Evolutionary conservation across 2,888 invertebrate species (phyloP), one percentile per base, ranked within the genome.

Genomic region (Trimorus sp.): DNA sequence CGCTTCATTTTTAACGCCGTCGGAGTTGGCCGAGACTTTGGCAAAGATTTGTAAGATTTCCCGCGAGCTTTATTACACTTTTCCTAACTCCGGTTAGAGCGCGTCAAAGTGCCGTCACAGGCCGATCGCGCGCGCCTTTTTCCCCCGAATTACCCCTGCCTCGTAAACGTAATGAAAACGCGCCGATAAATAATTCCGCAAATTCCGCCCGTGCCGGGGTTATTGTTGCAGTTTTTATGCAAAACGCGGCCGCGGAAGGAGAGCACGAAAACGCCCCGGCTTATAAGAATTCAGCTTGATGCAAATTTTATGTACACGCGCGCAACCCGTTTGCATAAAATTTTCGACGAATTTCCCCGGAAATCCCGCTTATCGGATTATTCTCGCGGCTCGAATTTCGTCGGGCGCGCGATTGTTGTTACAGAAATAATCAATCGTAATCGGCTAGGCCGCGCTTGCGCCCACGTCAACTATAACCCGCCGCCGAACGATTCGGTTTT

Each of bases 381-480:
- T 40, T 40, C 40, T 8, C 16, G n/a, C 54, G 12, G 14, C 11
- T 58, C 48, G 48, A 69, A 58, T 38, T 56, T 45, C 16, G 12
- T 7, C 26, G 40, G 40, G 40, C 40, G 40, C 15, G 40, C 1
- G 40, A 40, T 37, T 37, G 40, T 45, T 48, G 36, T 68, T 68
- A 66, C 68, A 68, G 56, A 68, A 49, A 49, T 15, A 48, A 71
- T 56, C 48, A 63, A 54, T 73, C 26, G 63, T 49, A 49, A 63
- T 73, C 49, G 37, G 56, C 54, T 37, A 48, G 15, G 15, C 38
- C 11, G 40, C 38, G 53, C 37, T 14, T 11, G 15, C 36, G 37
- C 14, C 16, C 56, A 12, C 62, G 63, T 71, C 53, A 82, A 82
- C 82, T 82, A 84, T 79, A 73, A 79, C 70, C 48, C 53, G 63